phyloP scores from a whole-genome alignment of 37 sponge, comb jelly and placozoan species.

The Halichondria panicea region DNA sequence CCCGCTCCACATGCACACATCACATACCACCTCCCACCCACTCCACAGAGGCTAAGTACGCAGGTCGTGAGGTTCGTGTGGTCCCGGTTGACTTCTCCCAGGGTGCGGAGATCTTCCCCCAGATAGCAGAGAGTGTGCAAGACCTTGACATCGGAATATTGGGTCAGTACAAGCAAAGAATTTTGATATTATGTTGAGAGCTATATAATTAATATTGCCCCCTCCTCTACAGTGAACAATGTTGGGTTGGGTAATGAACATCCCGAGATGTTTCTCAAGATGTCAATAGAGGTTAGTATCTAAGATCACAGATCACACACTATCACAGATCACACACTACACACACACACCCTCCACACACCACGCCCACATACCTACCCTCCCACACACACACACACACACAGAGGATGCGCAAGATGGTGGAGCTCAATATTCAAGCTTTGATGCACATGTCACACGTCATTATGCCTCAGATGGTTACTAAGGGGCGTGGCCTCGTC shows the following conservation, averaged over 20 bases:
- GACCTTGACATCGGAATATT: conserved; percentile 56
- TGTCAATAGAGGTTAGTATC: conserved; percentile 4
- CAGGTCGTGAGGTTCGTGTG: conserved; percentile 48
- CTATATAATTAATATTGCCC: too few relatives aligned
- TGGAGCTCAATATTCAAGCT: too few relatives aligned
- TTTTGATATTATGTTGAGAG: too few relatives aligned
- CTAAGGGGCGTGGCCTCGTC: conserved; percentile 36
- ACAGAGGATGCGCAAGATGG: too few relatives aligned
- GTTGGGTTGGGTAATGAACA: conserved; percentile 44
- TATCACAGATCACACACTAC: too few relatives aligned
- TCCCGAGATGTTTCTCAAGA: conserved; percentile 28
- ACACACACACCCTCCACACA: too few relatives aligned
- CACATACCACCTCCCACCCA: neutral
- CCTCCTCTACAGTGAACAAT: conserved; percentile 41
- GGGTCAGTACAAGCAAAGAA: conserved; percentile 7
- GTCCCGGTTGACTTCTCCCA: conserved; percentile 49
- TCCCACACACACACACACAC: too few relatives aligned
- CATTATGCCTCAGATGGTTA: conserved; percentile 52
- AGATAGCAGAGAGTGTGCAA: conserved; percentile 20
- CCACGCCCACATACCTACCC: too few relatives aligned
- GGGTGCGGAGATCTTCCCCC: conserved; percentile 37
- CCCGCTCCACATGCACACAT: neutral
- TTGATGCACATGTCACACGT: conserved; percentile 70
- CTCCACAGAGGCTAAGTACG: conserved; percentile 33
- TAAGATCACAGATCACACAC: too few relatives aligned